Evolutionary conservation across 2,797 vertebrate genomes (phyloP).

Genomic region (Cichlasoma orientale): DNA sequence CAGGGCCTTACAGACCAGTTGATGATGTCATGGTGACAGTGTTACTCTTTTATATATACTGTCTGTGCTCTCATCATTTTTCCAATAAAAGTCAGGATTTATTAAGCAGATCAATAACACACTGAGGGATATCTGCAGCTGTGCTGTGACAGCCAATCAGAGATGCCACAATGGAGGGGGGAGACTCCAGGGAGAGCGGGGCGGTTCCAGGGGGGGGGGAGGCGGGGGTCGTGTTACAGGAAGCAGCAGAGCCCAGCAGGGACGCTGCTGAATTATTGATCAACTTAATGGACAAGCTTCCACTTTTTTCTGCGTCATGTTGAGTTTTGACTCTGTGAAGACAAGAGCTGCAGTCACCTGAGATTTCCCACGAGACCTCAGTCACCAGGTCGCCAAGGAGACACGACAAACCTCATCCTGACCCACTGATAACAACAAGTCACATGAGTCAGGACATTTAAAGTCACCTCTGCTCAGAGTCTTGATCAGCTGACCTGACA

Average conservation of each 20-base stretch:
- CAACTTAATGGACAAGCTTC: slow-evolving; percentile 52
- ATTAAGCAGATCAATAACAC: not conserved
- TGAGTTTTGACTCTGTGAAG: slow-evolving; percentile 28
- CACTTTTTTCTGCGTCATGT: slow-evolving; percentile 44
- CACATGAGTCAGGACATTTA: not conserved
- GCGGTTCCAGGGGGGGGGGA: not conserved
- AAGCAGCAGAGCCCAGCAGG: slow-evolving; percentile 46
- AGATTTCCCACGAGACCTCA: slow-evolving; percentile 60
- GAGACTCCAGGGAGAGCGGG: not conserved
- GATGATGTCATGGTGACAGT: not conserved
- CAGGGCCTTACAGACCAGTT: not conserved
- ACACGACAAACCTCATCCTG: slow-evolving; percentile 3
- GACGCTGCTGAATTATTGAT: slow-evolving; percentile 71
- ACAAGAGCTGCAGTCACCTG: slow-evolving; percentile 37
- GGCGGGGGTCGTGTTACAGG: slow-evolving; percentile 50
- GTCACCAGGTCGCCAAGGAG: slow-evolving; percentile 29
- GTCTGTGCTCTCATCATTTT: not conserved
- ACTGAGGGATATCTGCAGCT: not conserved
- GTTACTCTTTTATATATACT: not conserved
- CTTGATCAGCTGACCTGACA: not conserved
- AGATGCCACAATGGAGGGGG: slow-evolving; percentile 8
- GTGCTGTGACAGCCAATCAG: slow-evolving; percentile 5
- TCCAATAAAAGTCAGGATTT: not conserved
- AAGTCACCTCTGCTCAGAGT: not conserved
- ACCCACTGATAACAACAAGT: not conserved